Evolutionary conservation across 2,113 vertebrate genomes (phyloP).

Genomic region (Xiphias gladius): DNA sequence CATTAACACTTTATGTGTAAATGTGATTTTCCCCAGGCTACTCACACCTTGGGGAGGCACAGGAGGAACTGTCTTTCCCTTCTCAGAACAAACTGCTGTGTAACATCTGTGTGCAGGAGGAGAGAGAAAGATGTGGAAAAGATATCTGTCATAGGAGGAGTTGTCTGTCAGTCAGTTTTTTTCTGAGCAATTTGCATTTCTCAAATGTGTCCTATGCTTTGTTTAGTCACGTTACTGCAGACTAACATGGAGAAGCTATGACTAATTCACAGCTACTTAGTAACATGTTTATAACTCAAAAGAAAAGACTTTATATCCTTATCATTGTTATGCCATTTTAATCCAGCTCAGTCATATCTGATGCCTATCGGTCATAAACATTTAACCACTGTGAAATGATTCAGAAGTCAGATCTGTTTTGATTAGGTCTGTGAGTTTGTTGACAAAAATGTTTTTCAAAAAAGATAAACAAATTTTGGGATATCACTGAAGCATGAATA

Average conservation of each 20-base stretch:
- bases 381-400: background rate
- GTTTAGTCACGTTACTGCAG: constrained; percentile 10
- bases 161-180: constrained; percentile 52
- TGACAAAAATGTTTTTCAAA: constrained; percentile 49
- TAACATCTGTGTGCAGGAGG: constrained; percentile 76
- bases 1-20: constrained; percentile 73
- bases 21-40: constrained; percentile 74
- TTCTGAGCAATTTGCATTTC: constrained; percentile 60
- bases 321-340: background rate
- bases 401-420: constrained; percentile 40
- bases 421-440: constrained; percentile 10
- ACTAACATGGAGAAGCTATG: background rate
- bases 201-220: constrained; percentile 29
- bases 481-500: constrained; percentile 50
- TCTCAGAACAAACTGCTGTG: constrained; percentile 72
- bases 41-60: constrained; percentile 65
- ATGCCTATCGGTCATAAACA: constrained; percentile 5
- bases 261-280: background rate
- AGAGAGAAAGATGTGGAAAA: constrained; percentile 64
- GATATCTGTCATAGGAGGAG: constrained; percentile 64
- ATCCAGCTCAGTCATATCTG: constrained; percentile 29
- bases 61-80: constrained; percentile 64
- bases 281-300: background rate
- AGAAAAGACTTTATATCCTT: background rate
- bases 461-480: constrained; percentile 44